Evolutionary conservation across 2,888 invertebrate species (phyloP).

Genomic region (Meteorus cinctellus): DNA sequence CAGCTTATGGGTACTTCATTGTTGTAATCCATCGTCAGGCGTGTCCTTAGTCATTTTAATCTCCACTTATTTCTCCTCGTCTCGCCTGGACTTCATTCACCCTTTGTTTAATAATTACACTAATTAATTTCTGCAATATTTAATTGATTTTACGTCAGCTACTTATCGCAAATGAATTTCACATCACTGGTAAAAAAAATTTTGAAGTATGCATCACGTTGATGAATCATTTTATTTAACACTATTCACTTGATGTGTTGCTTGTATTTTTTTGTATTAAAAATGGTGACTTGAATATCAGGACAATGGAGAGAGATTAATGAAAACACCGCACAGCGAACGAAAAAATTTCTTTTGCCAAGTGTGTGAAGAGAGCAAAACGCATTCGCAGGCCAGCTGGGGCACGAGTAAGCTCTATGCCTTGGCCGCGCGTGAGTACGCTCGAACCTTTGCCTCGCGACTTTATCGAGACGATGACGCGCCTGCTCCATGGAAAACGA

Average conservation of each 20-base stretch:
- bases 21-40: constrained; percentile 40
- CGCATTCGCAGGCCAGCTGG: constrained; percentile 23
- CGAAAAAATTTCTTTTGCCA: not conserved
- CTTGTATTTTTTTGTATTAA: not conserved
- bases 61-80: not conserved
- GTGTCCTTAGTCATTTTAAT: constrained; percentile 32
- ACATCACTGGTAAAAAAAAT: not conserved
- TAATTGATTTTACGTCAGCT: not conserved
- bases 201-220: not conserved
- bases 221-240: not conserved
- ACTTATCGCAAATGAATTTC: not conserved
- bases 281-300: not conserved
- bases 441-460: constrained; percentile 38
- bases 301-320: not conserved
- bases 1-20: constrained; percentile 27
- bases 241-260: too few relatives aligned
- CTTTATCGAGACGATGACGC: constrained; percentile 28
- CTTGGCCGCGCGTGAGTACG: constrained; percentile 37
- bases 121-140: not conserved
- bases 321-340: not conserved
- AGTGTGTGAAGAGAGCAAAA: not conserved
- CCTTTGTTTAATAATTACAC: not conserved
- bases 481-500: constrained; percentile 28
- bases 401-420: constrained; percentile 34
- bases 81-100: not conserved